Conservation (phyloP, 2,888 invertebrate genomes). For the Ecliptopera silaceata region DNA sequence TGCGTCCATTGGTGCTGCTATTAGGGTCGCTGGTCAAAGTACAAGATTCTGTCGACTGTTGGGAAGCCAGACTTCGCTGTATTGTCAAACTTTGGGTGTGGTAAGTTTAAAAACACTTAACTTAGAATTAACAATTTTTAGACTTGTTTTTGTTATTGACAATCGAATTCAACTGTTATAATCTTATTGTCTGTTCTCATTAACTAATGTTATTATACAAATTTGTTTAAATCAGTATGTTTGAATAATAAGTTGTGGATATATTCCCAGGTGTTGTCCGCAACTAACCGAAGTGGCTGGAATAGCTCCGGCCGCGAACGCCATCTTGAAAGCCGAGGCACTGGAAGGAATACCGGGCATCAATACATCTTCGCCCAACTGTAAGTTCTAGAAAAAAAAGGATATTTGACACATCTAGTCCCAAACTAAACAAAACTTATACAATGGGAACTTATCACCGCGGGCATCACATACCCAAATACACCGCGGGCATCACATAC, state of each 20-base stretch:
- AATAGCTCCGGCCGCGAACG: constrained; percentile 67
- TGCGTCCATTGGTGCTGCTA: constrained; percentile 94
- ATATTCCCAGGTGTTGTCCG: constrained; percentile 69
- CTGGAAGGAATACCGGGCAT: constrained; percentile 70
- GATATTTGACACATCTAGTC: not conserved
- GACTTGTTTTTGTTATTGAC: no score
- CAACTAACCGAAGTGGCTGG: constrained; percentile 77
- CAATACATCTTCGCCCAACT: constrained; percentile 71
- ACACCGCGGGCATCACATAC: no score
- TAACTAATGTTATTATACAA: no score
- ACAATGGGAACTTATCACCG: no score
- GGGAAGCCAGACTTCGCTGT: constrained; percentile 95
- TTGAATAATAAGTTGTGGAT: not conserved
- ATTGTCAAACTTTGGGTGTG: constrained; percentile 92
- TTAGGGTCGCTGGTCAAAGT: constrained; percentile 94
- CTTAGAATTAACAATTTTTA: not conserved
- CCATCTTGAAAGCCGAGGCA: constrained; percentile 68
- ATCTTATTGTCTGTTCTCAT: no score
- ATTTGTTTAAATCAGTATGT: no score
- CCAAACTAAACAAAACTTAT: no score
- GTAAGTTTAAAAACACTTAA: constrained; percentile 49
- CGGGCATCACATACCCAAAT: no score
- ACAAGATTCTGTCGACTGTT: constrained; percentile 92
- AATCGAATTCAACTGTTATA: no score
- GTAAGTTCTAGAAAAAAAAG: constrained; percentile 65